These are phyloP conservation scores for Amphiprion percula DNA, from an alignment of 2,113 vertebrate genomes.

Conservation along the genomic window DNA sequence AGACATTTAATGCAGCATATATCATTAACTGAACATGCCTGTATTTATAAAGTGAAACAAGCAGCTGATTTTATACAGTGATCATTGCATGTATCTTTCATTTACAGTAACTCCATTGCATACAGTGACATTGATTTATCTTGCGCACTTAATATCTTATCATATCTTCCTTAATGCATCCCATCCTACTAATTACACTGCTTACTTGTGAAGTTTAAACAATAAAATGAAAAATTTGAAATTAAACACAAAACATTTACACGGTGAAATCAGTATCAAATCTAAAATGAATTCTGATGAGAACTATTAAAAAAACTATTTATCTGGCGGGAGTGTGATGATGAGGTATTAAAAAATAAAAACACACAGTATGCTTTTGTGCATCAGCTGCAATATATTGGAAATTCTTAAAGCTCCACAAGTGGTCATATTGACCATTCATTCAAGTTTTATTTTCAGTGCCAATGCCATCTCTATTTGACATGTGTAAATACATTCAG, in stretches of 20 bases:
- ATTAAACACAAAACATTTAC: neutral
- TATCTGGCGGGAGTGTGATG: neutral
- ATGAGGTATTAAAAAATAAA: neutral
- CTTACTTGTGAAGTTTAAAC: neutral
- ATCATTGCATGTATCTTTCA: neutral
- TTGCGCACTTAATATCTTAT: neutral
- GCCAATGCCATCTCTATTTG: neutral
- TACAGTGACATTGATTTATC: neutral
- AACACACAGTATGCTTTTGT: neutral
- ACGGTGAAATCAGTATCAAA: neutral
- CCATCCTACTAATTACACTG: neutral
- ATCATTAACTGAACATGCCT: conserved; percentile 8
- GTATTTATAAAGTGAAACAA: neutral
- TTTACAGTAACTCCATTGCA: neutral
- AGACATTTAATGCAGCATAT: conserved; percentile 29
- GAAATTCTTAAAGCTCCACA: conserved; percentile 1
- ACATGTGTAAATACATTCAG: conserved; percentile 6
- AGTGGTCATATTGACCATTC: neutral
- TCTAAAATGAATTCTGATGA: neutral
- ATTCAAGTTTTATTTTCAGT: conserved; percentile 11
- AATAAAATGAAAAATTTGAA: neutral
- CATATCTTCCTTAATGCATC: conserved; percentile 5
- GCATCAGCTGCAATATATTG: neutral
- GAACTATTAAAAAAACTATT: neutral
- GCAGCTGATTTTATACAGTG: too few relatives aligned